Base-by-base conservation (phyloP, 2,113 vertebrate genomes). In the Rhizomys pruinosus region DNA sequence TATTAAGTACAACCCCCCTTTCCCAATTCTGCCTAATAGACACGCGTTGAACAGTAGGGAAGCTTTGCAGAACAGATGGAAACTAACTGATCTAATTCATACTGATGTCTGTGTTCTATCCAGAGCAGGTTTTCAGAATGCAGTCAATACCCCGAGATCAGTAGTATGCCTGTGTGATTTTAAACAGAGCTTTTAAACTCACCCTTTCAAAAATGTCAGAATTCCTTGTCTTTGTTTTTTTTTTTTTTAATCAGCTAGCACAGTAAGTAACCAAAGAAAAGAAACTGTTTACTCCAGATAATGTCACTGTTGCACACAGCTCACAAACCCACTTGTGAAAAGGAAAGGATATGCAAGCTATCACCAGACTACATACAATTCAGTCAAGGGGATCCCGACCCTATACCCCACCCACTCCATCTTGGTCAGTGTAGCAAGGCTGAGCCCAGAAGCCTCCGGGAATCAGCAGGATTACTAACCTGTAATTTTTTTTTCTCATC, bases 111-210 rank as follows among this genome's bases (percentile, higher is more conserved):
- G 42, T n/a, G 64, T 68, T 12, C 39, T 42, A 77, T 17, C 37
- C 74, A 92, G 88, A 96, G 66, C 17, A 84, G 68, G 27, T 88
- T 88, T 94, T 94, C 77, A 82, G 90, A 85, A 57, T 39, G 22
- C 47, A 44, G 39, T 66, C 86, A 88, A 78, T n/a, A n/a, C 84
- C 19, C 23, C 20, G 32, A 92, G 39, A 87, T 78, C 39, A 19
- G 39, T 64, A 39, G 55, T 19, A 72, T 32, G 32, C 32, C 68
- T 74, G 68, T n/a, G 27, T 84, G 55, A 42, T 69, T 25, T n/a
- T 77, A 79, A 97, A 72, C 1, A 91, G 19, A 76, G 61, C 47
- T 87, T 88, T 88, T 55, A 85, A 71, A 47, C 55, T 55, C 12
- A 55, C 66, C 63, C 66, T 86, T 86, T 72, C 20, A 59, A 84